Evolutionary conservation across 2,888 invertebrate species (phyloP).

Genomic region (Zaprionus bogoriensis): DNA sequence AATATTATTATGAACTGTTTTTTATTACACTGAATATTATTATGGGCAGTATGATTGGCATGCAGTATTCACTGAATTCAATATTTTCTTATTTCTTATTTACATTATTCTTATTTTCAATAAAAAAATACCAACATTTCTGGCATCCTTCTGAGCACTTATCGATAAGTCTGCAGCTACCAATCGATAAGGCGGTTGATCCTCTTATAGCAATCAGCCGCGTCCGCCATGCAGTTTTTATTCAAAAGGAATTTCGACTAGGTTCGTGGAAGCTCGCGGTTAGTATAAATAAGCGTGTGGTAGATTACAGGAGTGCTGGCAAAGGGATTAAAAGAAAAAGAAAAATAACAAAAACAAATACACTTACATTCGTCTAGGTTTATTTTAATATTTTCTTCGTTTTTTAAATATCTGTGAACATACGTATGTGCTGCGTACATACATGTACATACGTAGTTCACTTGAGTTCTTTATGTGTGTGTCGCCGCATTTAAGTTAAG

Average conservation of each 20-base stretch:
- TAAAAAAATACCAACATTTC: neutral
- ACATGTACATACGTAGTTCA: conserved; percentile 20
- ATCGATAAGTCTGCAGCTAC: conserved; percentile 24
- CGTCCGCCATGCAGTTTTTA: neutral
- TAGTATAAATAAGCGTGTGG: conserved; percentile 1
- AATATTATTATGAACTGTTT: too few relatives aligned
- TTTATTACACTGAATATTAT: too few relatives aligned
- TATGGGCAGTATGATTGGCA: too few relatives aligned
- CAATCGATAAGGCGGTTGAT: conserved; percentile 14
- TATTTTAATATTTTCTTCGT: conserved; percentile 52
- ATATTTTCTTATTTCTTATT: too few relatives aligned
- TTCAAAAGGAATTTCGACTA: conserved; percentile 14
- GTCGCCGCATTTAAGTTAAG: conserved; percentile 20
- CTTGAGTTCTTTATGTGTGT: conserved; percentile 28
- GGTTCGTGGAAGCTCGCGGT: conserved; percentile 8
- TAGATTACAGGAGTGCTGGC: neutral
- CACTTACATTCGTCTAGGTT: neutral
- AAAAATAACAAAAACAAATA: too few relatives aligned
- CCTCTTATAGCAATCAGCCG: conserved; percentile 7
- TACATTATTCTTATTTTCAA: too few relatives aligned
- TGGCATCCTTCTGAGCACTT: conserved; percentile 25
- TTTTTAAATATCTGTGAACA: conserved; percentile 50
- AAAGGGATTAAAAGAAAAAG: too few relatives aligned
- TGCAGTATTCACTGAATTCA: too few relatives aligned
- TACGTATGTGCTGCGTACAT: too few relatives aligned